Evolutionary conservation across 92 coral and sea anemone species (phyloP).

Genomic region (Paragorgia papillata): DNA sequence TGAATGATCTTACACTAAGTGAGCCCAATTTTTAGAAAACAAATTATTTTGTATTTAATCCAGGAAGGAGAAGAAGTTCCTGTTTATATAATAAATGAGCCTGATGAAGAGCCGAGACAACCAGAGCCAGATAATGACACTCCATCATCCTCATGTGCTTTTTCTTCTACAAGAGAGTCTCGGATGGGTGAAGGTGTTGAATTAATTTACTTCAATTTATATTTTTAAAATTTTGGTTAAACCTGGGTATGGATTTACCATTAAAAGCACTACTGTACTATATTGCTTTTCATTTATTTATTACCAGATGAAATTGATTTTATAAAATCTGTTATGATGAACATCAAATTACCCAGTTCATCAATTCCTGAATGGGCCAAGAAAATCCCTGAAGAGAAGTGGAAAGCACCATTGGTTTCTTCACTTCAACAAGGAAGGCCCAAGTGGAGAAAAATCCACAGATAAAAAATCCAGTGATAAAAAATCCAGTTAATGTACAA

Average conservation of each 20-base stretch:
- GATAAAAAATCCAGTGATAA: background rate
- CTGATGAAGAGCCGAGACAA: conserved; percentile 5
- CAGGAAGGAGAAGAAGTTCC: background rate
- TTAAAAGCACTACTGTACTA: no score
- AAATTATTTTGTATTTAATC: background rate
- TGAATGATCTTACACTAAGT: no score
- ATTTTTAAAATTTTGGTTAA: background rate
- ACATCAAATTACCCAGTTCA: conserved; percentile 81
- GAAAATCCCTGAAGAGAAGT: conserved; percentile 86
- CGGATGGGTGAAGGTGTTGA: conserved; percentile 24
- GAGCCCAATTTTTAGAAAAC: no score
- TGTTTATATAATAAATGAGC: background rate
- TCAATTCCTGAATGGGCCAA: conserved; percentile 97
- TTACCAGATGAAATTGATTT: conserved; percentile 83
- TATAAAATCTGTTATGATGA: conserved; percentile 88
- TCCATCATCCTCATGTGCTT: background rate
- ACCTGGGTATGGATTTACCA: no score
- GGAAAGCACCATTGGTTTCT: conserved; percentile 81
- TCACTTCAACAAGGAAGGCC: background rate
- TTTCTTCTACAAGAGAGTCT: conserved; percentile 2
- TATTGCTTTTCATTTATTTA: background rate
- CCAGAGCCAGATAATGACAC: background rate
- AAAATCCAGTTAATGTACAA: background rate
- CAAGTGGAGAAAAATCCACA: background rate
- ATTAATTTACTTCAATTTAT: background rate